phyloP scores from a whole-genome alignment of 2,113 vertebrate genomes.

The Syngnathus scovelli region DNA sequence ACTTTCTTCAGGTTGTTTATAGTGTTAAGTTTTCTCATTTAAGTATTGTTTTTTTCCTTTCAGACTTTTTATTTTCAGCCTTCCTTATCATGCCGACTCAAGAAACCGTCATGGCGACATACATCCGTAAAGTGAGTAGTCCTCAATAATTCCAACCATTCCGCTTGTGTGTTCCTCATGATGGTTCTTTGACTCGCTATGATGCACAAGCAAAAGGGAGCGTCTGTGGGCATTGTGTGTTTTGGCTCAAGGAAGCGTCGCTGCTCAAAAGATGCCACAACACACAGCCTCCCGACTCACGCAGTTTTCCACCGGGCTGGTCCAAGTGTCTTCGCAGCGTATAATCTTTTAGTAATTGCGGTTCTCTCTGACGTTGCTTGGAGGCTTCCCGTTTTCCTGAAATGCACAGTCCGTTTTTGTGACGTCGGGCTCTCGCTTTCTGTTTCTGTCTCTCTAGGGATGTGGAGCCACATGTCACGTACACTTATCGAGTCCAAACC shows the following conservation, averaged over 20 bases:
- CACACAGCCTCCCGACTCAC: neutral
- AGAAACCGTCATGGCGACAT: constrained; percentile 54
- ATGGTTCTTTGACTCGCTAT: constrained; percentile 47
- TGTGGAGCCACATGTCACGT: constrained; percentile 66
- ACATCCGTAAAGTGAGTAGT: constrained; percentile 53
- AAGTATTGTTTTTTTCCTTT: constrained; percentile 42
- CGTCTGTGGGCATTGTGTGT: constrained; percentile 10
- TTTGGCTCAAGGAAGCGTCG: constrained; percentile 1
- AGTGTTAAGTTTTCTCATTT: constrained; percentile 45
- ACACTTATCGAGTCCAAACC: constrained; percentile 82
- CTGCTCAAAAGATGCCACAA: constrained; percentile 5
- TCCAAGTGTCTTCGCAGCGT: neutral
- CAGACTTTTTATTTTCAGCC: constrained; percentile 49
- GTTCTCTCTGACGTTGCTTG: constrained; percentile 3
- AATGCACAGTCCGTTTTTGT: neutral
- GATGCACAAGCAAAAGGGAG: constrained; percentile 35
- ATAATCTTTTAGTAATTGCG: constrained; percentile 2
- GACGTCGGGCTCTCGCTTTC: neutral
- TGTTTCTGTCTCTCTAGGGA: constrained; percentile 67
- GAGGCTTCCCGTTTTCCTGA: constrained; percentile 10
- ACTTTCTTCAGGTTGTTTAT: neutral
- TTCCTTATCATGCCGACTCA: constrained; percentile 55
- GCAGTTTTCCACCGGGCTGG: constrained; percentile 15
- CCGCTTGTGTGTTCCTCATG: constrained; percentile 37
- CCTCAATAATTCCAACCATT: constrained; percentile 41